These are phyloP conservation scores for Crocodylus rhombifer DNA, from an alignment of 2,797 vertebrate species.

Conservation along the genomic window DNA sequence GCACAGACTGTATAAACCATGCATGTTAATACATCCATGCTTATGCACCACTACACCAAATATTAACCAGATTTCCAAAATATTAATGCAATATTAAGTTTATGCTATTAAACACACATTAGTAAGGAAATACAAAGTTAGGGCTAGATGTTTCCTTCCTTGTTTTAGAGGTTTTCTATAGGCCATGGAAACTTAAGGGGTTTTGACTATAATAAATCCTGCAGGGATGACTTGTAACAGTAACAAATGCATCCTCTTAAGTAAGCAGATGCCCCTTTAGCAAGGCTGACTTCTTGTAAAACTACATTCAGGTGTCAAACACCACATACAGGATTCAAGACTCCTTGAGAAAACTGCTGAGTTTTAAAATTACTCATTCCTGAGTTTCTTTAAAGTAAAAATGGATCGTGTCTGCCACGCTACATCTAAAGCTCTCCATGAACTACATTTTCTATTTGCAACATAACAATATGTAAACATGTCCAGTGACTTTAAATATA, in stretches of 20 bases:
- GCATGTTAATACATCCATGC: not conserved
- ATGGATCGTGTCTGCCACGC: not conserved
- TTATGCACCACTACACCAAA: not conserved
- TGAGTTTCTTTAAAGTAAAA: fast-evolving
- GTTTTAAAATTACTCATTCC: not conserved
- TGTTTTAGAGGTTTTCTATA: not conserved
- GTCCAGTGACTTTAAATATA: not conserved
- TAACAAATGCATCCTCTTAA: not conserved
- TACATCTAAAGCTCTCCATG: not conserved
- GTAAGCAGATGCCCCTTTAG: not conserved
- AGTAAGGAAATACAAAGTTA: not conserved
- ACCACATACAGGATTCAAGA: not conserved
- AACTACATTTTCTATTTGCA: not conserved
- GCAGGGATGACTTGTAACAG: not conserved
- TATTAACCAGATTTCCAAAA: not conserved
- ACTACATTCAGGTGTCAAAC: not conserved
- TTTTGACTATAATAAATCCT: too few species aligned
- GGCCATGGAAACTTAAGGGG: too few species aligned
- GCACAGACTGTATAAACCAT: not conserved
- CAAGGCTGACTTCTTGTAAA: not conserved
- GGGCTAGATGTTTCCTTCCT: not conserved
- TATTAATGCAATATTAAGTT: not conserved
- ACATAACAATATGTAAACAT: fast-evolving
- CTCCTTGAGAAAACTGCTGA: not conserved
- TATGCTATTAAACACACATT: not conserved